Evolutionary conservation across 2,113 vertebrate species (phyloP).

Genomic region (Lophochroa leadbeateri): DNA sequence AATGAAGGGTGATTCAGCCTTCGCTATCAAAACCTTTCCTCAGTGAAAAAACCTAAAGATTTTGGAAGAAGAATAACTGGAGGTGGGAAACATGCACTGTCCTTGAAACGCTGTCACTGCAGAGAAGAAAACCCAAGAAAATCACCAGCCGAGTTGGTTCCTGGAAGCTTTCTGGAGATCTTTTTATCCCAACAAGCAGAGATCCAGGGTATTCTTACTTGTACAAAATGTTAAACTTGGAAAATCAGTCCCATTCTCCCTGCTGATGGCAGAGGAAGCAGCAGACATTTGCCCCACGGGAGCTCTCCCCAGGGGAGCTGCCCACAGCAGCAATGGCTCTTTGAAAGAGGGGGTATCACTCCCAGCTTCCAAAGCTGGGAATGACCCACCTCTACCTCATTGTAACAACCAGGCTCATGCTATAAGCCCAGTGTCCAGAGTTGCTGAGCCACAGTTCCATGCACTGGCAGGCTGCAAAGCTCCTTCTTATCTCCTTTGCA

Average conservation of each 20-base stretch:
- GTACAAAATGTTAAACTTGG: not conserved
- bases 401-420: not conserved
- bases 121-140: not conserved
- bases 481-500: not conserved
- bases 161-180: not conserved
- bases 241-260: not conserved
- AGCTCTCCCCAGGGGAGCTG: not conserved
- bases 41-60: not conserved
- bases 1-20: not conserved
- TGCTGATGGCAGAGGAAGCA: not conserved
- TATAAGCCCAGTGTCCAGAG: rapidly evolving
- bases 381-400: not conserved
- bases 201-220: not conserved
- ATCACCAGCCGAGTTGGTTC: not conserved
- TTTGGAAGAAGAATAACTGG: not conserved
- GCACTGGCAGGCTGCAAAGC: not conserved
- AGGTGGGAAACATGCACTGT: not conserved
- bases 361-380: not conserved
- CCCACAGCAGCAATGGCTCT: not conserved
- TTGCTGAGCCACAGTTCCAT: not conserved
- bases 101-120: not conserved
- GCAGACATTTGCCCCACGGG: not conserved
- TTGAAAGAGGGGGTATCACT: not conserved
- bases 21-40: not conserved
- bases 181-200: rapidly evolving